Conservation (phyloP, 92 coral and sea anemone species). For the Epizoanthus rinbou region DNA sequence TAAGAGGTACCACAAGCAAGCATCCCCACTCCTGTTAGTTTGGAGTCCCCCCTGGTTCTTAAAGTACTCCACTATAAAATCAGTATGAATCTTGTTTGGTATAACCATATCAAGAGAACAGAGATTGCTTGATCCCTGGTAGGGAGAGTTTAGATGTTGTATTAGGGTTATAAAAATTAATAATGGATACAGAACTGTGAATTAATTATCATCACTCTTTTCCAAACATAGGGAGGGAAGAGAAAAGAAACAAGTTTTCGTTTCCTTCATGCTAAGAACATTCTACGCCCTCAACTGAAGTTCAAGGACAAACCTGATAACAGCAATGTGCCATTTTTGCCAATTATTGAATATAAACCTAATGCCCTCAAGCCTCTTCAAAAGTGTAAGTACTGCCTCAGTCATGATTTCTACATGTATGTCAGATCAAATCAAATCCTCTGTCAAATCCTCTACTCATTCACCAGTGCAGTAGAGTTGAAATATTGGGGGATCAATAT, state of each 20-base stretch:
- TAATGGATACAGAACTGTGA: not conserved
- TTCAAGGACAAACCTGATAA: conserved; percentile 91
- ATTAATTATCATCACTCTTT: conserved; percentile 4
- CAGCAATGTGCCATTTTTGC: conserved; percentile 88
- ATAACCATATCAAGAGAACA: no score
- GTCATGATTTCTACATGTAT: not conserved
- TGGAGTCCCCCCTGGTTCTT: no score
- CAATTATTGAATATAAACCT: conserved; percentile 84
- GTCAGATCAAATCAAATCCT: no score
- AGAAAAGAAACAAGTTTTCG: conserved; percentile 74
- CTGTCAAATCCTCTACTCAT: no score
- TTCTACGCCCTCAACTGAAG: conserved; percentile 89
- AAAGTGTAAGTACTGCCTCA: conserved; percentile 50
- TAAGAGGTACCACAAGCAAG: no score
- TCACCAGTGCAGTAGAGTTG: no score
- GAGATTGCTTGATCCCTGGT: no score
- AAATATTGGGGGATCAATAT: no score
- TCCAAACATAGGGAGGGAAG: conserved; percentile 43
- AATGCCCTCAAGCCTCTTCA: conserved; percentile 84
- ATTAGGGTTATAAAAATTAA: not conserved
- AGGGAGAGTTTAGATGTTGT: no score
- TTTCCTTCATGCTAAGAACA: conserved; percentile 91
- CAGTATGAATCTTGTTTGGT: no score
- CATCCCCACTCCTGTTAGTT: no score
- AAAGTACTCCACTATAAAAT: no score